These are phyloP conservation scores for Amitus sp. DNA, from an alignment of 2,888 invertebrate genomes.

Conservation along the genomic window DNA sequence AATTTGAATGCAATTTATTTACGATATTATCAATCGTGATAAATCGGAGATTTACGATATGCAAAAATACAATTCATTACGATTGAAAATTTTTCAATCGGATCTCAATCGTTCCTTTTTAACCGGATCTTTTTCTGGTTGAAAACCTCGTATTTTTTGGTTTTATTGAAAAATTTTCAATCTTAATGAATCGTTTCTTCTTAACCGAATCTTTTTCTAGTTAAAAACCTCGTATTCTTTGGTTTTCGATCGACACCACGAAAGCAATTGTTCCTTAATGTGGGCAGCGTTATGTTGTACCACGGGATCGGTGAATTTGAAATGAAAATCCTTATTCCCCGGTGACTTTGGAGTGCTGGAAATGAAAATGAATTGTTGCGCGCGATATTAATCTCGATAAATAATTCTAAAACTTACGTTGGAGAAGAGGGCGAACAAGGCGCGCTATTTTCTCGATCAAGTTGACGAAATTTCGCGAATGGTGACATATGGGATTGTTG, in stretches of 20 bases:
- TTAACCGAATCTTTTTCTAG: too few species aligned
- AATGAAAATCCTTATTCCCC: constrained; percentile 77
- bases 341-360: constrained; percentile 81
- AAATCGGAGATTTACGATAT: too few species aligned
- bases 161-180: too few species aligned
- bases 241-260: constrained; percentile 98
- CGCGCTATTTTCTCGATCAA: constrained; percentile 87
- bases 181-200: too few species aligned
- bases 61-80: too few species aligned
- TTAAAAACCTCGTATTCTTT: constrained; percentile 98
- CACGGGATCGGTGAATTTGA: constrained; percentile 92
- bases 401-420: constrained; percentile 5
- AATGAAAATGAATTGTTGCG: constrained; percentile 51
- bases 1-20: too few species aligned
- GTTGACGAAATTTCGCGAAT: constrained; percentile 91
- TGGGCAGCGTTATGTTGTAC: constrained; percentile 91
- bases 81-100: too few species aligned
- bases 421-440: constrained; percentile 78
- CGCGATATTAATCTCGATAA: background rate
- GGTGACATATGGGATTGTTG: constrained; percentile 81
- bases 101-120: too few species aligned
- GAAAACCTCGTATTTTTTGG: too few species aligned
- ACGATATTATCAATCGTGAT: too few species aligned
- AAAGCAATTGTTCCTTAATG: constrained; percentile 95
- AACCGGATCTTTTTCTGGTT: too few species aligned